A percentile compares a stretch with the other conserved stretches of the same genome.
phyloP scores from a whole-genome alignment of 2,797 vertebrate genomes.

The Etheostoma nigrum region DNA sequence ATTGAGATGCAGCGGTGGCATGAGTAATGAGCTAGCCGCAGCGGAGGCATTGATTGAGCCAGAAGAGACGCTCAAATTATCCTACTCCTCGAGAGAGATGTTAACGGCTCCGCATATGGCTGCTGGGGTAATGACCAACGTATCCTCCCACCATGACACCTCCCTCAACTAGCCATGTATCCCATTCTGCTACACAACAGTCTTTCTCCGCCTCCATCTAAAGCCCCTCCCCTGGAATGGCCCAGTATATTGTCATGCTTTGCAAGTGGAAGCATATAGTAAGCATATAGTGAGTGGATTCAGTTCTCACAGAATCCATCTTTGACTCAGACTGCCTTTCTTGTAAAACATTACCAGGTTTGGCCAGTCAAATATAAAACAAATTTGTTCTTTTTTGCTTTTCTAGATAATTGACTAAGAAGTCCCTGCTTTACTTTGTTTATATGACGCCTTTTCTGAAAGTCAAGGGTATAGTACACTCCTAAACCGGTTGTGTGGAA shows the following conservation, averaged over 20 bases:
- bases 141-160: conserved; percentile 43
- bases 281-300: neutral
- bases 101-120: conserved; percentile 79
- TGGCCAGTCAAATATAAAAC: too few relatives aligned
- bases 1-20: conserved; percentile 76
- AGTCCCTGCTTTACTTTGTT: too few relatives aligned
- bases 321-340: conserved; percentile 2
- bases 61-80: conserved; percentile 81
- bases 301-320: neutral
- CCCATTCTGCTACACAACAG: conserved; percentile 39
- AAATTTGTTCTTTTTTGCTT: too few relatives aligned
- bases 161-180: conserved; percentile 36
- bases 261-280: neutral
- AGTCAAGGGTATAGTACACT: too few relatives aligned
- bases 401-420: too few relatives aligned
- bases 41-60: conserved; percentile 81
- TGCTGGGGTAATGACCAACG: conserved; percentile 70
- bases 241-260: conserved; percentile 12
- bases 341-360: too few relatives aligned
- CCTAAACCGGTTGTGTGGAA: too few relatives aligned
- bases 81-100: conserved; percentile 75
- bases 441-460: too few relatives aligned
- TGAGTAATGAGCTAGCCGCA: conserved; percentile 80
- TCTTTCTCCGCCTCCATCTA: conserved; percentile 44
- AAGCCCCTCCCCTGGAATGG: conserved; percentile 30